phyloP scores from a whole-genome alignment of 1,140 invertebrate genomes.

The Schmidtea mediterranea region DNA sequence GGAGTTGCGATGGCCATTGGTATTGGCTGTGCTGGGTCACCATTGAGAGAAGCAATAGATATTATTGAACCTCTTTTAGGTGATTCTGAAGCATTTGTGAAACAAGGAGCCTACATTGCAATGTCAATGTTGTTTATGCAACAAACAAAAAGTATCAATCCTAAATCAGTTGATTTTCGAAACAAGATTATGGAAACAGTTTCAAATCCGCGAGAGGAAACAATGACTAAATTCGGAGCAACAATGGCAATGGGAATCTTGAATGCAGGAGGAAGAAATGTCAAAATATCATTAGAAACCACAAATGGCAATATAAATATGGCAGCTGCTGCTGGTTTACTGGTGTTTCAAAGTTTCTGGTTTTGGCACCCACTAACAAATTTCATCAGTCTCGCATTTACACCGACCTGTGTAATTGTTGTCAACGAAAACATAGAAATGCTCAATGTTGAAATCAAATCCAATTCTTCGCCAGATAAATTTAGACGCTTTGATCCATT shows the following conservation, averaged over 20 bases:
- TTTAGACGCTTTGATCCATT: conserved; percentile 74
- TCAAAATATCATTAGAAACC: conserved; percentile 73
- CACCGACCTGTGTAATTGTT: conserved; percentile 74
- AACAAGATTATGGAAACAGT: conserved; percentile 47
- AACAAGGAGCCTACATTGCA: conserved; percentile 75
- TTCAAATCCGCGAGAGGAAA: no score
- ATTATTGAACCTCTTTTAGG: conserved; percentile 89
- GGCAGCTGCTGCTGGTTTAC: conserved; percentile 78
- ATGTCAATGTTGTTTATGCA: conserved; percentile 91
- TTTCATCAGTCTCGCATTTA: conserved; percentile 75
- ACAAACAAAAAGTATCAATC: conserved; percentile 74
- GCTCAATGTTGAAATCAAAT: conserved; percentile 72
- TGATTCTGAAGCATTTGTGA: conserved; percentile 91
- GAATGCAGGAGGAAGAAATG: conserved; percentile 68
- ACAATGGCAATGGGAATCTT: conserved; percentile 83
- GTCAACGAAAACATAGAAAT: conserved; percentile 81
- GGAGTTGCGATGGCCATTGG: conserved; percentile 94
- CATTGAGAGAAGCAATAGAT: conserved; percentile 73
- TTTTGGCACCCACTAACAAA: conserved; percentile 96
- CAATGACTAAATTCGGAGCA: no score
- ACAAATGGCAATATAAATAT: conserved; percentile 89
- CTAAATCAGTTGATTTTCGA: no score
- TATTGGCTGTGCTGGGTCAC: conserved; percentile 88
- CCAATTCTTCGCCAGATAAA: conserved; percentile 65
- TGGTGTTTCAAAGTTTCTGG: conserved; percentile 97